These are phyloP conservation scores for Epizoanthus scotinus DNA, from an alignment of 92 coral and sea anemone species.

Conservation along the genomic window DNA sequence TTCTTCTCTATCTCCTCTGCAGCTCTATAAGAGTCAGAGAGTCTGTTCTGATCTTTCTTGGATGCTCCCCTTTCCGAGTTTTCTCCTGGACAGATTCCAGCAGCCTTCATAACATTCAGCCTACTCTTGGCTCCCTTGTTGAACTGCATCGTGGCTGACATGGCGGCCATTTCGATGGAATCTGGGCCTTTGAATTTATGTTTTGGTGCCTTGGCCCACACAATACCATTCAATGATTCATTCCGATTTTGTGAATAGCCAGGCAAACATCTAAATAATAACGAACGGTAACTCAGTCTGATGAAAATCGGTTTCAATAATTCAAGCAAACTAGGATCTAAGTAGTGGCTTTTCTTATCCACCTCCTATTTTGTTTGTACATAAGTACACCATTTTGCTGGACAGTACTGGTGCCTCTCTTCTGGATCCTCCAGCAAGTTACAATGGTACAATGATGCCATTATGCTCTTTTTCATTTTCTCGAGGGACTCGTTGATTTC, in stretches of 20 bases:
- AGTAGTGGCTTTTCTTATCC: constrained; percentile 18
- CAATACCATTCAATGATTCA: constrained; percentile 33
- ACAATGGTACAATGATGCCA: constrained; percentile 31
- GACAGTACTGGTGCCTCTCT: constrained; percentile 34
- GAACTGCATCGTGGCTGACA: constrained; percentile 48
- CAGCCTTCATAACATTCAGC: constrained; percentile 41
- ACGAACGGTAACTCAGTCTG: constrained; percentile 39
- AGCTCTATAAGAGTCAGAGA: constrained; percentile 13
- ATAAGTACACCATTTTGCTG: constrained; percentile 32
- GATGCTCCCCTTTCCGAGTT: constrained; percentile 17
- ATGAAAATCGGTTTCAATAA: constrained; percentile 41
- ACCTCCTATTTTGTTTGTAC: constrained; percentile 18
- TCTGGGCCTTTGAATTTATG: constrained; percentile 47
- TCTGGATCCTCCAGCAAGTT: constrained; percentile 12
- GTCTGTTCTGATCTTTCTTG: neutral
- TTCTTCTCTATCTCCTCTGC: constrained; percentile 38
- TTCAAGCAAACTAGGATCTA: constrained; percentile 45
- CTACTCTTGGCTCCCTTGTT: constrained; percentile 28
- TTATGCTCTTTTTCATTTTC: constrained; percentile 32
- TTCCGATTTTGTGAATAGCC: constrained; percentile 41
- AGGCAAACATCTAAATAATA: constrained; percentile 40
- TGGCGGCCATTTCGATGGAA: constrained; percentile 46
- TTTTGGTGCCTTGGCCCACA: constrained; percentile 46
- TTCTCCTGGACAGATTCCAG: constrained; percentile 17
- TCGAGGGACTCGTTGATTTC: neutral